Evolutionary conservation across 2,113 vertebrate genomes (phyloP).

Genomic region (Peromyscus californicus): DNA sequence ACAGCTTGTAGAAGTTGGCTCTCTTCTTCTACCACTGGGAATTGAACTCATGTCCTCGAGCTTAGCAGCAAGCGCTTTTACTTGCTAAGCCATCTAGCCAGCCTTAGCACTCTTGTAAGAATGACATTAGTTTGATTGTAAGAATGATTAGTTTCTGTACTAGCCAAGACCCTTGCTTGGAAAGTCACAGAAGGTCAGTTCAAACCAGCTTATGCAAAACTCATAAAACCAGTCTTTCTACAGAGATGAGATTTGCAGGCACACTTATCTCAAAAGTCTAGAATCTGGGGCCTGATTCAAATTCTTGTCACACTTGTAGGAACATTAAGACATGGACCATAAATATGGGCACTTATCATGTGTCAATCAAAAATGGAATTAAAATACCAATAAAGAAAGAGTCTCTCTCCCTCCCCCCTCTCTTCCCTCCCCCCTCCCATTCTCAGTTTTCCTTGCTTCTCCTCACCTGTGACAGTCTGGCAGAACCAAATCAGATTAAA

Average conservation of each 20-base stretch:
- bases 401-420: neutral
- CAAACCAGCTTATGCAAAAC: neutral
- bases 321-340: neutral
- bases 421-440: accelerated
- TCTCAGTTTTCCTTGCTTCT: neutral
- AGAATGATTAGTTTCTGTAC: neutral
- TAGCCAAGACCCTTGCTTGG: neutral
- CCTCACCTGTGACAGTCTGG: neutral
- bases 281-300: too few species aligned
- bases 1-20: neutral
- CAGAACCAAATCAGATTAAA: neutral
- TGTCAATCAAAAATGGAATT: neutral
- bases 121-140: neutral
- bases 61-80: too few species aligned
- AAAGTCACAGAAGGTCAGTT: neutral
- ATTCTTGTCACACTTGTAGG: neutral
- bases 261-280: neutral
- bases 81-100: too few species aligned
- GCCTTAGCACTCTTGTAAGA: neutral
- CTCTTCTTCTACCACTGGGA: neutral
- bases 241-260: neutral
- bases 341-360: neutral
- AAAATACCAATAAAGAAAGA: neutral
- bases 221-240: neutral
- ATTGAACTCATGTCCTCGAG: neutral